Conservation (phyloP, 2,888 invertebrate species). For the Acleris emargana region DNA sequence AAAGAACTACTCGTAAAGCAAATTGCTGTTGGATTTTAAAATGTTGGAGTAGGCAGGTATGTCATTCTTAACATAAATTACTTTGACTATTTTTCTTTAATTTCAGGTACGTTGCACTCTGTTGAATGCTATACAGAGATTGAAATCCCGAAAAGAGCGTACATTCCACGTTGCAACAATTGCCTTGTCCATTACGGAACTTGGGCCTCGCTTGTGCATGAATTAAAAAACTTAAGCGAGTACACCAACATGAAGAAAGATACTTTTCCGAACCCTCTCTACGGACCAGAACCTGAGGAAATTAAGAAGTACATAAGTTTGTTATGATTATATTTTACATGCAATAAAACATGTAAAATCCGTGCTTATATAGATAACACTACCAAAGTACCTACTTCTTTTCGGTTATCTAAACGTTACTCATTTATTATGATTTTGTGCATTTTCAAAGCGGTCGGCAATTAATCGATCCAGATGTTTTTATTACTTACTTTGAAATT, state of each 20-base stretch:
- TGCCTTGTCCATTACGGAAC: constrained; percentile 60
- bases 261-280: constrained; percentile 47
- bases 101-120: constrained; percentile 53
- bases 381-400: too few species aligned
- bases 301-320: constrained; percentile 49
- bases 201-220: constrained; percentile 60
- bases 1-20: too few species aligned
- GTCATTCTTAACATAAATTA: neutral
- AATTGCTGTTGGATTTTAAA: too few species aligned
- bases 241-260: constrained; percentile 49
- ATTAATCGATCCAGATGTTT: too few species aligned
- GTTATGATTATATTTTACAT: too few species aligned
- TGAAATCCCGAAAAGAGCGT: constrained; percentile 54
- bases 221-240: constrained; percentile 49
- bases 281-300: constrained; percentile 46
- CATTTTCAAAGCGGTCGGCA: too few species aligned
- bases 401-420: too few species aligned
- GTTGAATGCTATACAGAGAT: constrained; percentile 59
- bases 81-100: neutral
- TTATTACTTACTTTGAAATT: too few species aligned
- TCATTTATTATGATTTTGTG: too few species aligned
- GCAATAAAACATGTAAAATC: too few species aligned
- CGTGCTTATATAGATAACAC: too few species aligned
- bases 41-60: too few species aligned
- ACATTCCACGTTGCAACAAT: constrained; percentile 52